Base-by-base conservation (phyloP, 2,888 invertebrate genomes). In the Volucella inflata region DNA sequence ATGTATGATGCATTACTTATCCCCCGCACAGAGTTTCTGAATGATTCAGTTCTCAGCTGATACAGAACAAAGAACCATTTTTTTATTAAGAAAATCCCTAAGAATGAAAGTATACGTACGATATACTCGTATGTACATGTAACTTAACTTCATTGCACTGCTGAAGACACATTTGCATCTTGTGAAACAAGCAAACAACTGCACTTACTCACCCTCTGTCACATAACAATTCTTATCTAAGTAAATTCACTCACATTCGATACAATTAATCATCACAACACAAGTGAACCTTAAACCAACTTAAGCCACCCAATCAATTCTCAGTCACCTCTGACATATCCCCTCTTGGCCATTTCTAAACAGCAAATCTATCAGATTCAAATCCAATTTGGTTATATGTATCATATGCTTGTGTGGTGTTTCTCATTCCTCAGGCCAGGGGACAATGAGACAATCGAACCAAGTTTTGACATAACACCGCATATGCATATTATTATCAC, bases 401-500 rank as follows among this genome's bases (percentile, higher is more conserved):
- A 6, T 6, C 44, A 8, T 30, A 21, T 46, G 10, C 21, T 14
- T 53, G 21, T 21, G 65, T 11, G 60, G 3, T 14, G 51, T 67
- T 38, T 67, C 60, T 67, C 51, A 60, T 67, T 53, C 59, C 17
- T 16, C 12, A 65, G 67, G 21, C 40, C 51, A 74, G 60, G 51
- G 46, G 40, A 4, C 11, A 30, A 14, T 60, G 51, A 48, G n/a
- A 53, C 59, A 79, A 67, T 67, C 55, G 30, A 51, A 48, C 72
- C 46, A 21, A 42, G 40, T 67, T 55, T 68, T 68, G 72, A 50
- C 36, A 74, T 60, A 55, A 48, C 62, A 40, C 21, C 53, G 60
- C 60, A 40, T 46, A 53, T 65, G 72, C 51, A 79, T 42, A 53
- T 53, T 53, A 62, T 74, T 68, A 74, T 53, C 60, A 46, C 38